Evolutionary conservation across 2,113 vertebrate genomes (phyloP).

Genomic region (Neodon shergylaensis): DNA sequence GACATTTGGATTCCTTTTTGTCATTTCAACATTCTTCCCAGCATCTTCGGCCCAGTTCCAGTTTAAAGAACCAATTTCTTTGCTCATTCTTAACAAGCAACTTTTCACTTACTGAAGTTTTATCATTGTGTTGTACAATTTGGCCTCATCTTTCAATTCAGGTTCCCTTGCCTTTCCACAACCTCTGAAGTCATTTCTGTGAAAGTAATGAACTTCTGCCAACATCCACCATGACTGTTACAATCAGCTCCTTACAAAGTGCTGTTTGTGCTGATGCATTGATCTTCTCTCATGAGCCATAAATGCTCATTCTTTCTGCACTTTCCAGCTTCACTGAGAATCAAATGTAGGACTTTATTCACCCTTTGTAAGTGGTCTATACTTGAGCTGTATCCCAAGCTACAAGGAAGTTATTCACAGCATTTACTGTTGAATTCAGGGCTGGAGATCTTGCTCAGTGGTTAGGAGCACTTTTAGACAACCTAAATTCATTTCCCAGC

Average conservation of each 20-base stretch:
- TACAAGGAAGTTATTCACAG: neutral
- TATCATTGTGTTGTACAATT: neutral
- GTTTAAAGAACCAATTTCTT: neutral
- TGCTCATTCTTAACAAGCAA: neutral
- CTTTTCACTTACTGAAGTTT: neutral
- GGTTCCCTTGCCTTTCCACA: neutral
- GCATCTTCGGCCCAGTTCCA: neutral
- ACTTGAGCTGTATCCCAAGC: neutral
- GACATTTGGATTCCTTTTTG: neutral
- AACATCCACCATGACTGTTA: neutral
- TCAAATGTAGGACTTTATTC: neutral
- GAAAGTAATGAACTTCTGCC: neutral
- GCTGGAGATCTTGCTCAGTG: neutral
- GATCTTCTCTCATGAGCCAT: neutral
- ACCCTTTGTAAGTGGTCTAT: too few species aligned
- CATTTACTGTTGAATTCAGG: neutral
- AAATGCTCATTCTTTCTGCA: neutral
- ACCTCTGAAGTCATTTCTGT: neutral
- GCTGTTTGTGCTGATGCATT: neutral
- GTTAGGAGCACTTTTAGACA: neutral
- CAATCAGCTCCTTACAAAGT: neutral
- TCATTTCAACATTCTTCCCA: neutral
- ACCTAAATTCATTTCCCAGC: neutral
- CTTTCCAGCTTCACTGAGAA: neutral
- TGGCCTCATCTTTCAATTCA: neutral